A percentile compares a stretch with the other conserved stretches of the same genome.
Conservation (phyloP, 2,113 vertebrate species). For the Eurystomus gularis region DNA sequence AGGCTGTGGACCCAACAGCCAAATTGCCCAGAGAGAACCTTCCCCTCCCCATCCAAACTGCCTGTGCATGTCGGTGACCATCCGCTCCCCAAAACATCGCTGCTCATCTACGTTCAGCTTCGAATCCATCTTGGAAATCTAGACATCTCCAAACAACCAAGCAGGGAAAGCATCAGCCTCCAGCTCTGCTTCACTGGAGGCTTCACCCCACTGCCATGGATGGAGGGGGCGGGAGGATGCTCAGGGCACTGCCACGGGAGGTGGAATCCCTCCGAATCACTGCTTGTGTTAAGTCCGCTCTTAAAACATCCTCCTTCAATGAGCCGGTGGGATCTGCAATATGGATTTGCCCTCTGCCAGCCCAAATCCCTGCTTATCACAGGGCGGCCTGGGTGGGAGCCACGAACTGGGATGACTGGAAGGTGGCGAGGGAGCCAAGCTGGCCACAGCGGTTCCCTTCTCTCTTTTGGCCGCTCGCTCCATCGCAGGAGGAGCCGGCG, state of each 20-base stretch:
- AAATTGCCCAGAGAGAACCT: background rate
- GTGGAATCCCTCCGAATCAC: background rate
- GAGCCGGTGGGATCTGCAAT: rapidly evolving
- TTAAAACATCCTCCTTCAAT: rapidly evolving
- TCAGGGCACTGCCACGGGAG: background rate
- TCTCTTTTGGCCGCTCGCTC: background rate
- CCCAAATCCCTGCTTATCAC: rapidly evolving
- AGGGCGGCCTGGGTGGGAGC: background rate
- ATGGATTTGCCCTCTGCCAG: background rate
- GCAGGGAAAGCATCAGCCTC: background rate
- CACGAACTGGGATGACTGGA: background rate
- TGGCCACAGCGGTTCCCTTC: background rate
- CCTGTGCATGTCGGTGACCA: rapidly evolving
- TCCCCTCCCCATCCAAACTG: background rate
- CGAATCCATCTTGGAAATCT: rapidly evolving
- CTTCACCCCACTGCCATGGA: background rate
- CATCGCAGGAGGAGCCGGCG: background rate
- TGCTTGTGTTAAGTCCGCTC: rapidly evolving
- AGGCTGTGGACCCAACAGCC: background rate
- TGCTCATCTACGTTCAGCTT: rapidly evolving
- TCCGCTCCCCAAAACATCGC: rapidly evolving
- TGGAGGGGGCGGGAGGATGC: background rate
- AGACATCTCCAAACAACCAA: background rate
- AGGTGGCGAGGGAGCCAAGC: background rate
- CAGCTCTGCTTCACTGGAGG: background rate